Percentiles rank a stretch among this genome's conserved stretches.
phyloP scores from a whole-genome alignment of 2,888 invertebrate species.

The Sipunculus nudus region DNA sequence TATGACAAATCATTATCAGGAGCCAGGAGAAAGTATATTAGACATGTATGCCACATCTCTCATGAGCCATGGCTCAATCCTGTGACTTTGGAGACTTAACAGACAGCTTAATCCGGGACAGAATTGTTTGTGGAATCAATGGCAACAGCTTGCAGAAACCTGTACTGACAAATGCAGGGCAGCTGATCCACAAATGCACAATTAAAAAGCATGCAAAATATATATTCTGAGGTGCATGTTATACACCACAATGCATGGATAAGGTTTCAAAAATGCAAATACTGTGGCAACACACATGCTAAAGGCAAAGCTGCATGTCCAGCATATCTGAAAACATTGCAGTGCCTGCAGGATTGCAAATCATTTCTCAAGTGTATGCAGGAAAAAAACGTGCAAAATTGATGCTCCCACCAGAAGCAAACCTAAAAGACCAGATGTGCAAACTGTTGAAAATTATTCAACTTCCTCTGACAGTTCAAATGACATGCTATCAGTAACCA shows the following conservation, averaged over 20 bases:
- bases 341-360: neutral
- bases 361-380: too few relatives aligned
- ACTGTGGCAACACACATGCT: neutral
- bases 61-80: neutral
- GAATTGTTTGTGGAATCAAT: neutral
- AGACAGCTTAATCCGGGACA: neutral
- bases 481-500: too few relatives aligned
- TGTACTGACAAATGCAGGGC: too few relatives aligned
- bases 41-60: slow-evolving; percentile 1
- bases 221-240: too few relatives aligned
- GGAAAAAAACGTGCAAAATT: too few relatives aligned
- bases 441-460: neutral
- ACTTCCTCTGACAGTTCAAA: too few relatives aligned
- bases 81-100: neutral
- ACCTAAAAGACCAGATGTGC: too few relatives aligned
- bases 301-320: neutral
- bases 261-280: too few relatives aligned
- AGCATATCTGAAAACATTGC: neutral
- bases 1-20: neutral
- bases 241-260: too few relatives aligned
- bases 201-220: too few relatives aligned
- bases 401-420: too few relatives aligned
- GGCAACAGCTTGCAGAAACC: neutral
- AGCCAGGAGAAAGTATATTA: neutral
- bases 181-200: too few relatives aligned